These are phyloP conservation scores for Drosophila pallidifrons DNA, from an alignment of 1,140 invertebrate species.

Conservation along the genomic window DNA sequence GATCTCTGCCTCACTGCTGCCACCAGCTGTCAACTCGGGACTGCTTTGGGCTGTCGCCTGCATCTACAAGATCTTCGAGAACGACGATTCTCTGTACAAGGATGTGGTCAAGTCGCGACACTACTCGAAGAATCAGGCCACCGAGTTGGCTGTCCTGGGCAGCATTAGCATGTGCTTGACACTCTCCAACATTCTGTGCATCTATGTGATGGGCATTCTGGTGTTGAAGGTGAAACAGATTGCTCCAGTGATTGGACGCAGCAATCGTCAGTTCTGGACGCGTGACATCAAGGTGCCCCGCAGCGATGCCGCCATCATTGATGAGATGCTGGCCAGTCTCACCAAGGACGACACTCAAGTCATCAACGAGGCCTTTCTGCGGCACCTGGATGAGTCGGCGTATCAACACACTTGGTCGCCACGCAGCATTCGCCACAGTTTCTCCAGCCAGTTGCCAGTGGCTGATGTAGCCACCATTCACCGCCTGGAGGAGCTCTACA, in stretches of 20 bases:
- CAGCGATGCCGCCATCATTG: constrained; percentile 66
- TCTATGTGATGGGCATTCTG: constrained; percentile 89
- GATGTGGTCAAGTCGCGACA: constrained; percentile 80
- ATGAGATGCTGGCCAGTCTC: constrained; percentile 72
- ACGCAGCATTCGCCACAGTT: constrained; percentile 59
- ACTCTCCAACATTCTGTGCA: constrained; percentile 90
- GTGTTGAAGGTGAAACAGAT: constrained; percentile 92
- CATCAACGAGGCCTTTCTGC: constrained; percentile 61
- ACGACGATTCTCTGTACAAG: constrained; percentile 82
- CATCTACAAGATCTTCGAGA: constrained; percentile 85
- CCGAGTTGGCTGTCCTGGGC: constrained; percentile 88
- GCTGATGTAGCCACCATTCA: constrained; percentile 64
- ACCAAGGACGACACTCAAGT: constrained; percentile 61
- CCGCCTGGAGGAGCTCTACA: constrained; percentile 70
- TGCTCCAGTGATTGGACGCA: constrained; percentile 86
- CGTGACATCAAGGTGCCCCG: constrained; percentile 88
- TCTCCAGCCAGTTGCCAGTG: constrained; percentile 34
- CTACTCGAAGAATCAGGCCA: constrained; percentile 86
- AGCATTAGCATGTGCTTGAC: constrained; percentile 89
- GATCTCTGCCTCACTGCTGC: constrained; percentile 91
- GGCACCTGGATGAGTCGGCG: constrained; percentile 58
- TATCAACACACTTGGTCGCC: constrained; percentile 83
- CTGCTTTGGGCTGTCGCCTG: constrained; percentile 89
- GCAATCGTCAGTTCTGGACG: constrained; percentile 88
- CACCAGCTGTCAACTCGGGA: constrained; percentile 92